Evolutionary conservation across 2,113 vertebrate species (phyloP).

Genomic region (Epinephelus fuscoguttatus): DNA sequence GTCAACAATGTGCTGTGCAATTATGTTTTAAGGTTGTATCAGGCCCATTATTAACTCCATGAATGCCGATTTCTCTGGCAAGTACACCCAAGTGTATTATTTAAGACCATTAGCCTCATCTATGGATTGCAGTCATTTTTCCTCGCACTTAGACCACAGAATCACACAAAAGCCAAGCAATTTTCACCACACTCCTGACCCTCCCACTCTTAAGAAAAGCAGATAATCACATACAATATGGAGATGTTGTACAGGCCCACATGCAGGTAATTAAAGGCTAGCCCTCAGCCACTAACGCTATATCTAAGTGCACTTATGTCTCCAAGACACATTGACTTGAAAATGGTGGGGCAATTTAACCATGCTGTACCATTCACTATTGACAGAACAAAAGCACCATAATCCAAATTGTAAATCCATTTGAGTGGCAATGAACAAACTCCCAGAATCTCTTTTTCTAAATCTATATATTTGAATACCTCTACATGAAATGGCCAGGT

Average conservation of each 20-base stretch:
- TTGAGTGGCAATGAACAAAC: slow-evolving; percentile 45
- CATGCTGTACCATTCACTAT: slow-evolving; percentile 44
- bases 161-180: slow-evolving; percentile 70
- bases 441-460: slow-evolving; percentile 13
- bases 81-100: slow-evolving; percentile 66
- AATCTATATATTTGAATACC: slow-evolving; percentile 57
- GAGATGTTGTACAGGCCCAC: slow-evolving; percentile 57
- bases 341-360: slow-evolving; percentile 66
- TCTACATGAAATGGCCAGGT: slow-evolving; percentile 16
- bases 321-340: slow-evolving; percentile 67
- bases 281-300: slow-evolving; percentile 36
- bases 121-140: slow-evolving; percentile 69
- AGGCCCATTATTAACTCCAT: slow-evolving; percentile 75
- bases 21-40: slow-evolving; percentile 72
- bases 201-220: slow-evolving; percentile 64
- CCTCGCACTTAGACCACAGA: slow-evolving; percentile 55
- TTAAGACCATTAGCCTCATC: slow-evolving; percentile 74
- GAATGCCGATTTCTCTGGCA: slow-evolving; percentile 63
- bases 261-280: slow-evolving; percentile 77
- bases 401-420: slow-evolving; percentile 59
- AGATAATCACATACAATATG: slow-evolving; percentile 63
- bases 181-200: slow-evolving; percentile 65
- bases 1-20: slow-evolving; percentile 67
- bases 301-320: slow-evolving; percentile 78
- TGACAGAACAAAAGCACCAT: slow-evolving; percentile 66